Conservation (phyloP, 2,888 invertebrate genomes). For the Mimas tiliae region DNA sequence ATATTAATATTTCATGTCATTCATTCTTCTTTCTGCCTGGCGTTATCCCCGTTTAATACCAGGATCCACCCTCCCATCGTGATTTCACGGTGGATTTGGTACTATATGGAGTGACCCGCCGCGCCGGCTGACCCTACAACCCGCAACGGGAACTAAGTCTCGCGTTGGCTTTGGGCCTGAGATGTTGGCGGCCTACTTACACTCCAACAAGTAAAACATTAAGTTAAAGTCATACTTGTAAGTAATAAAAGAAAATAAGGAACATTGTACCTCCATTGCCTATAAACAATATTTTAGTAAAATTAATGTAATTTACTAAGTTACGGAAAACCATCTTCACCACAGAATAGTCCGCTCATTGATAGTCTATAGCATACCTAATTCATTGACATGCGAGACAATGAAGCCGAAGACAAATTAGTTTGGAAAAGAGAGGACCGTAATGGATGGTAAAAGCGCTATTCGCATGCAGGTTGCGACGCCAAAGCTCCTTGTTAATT, state of each 20-base stretch:
- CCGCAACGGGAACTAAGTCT: too few species aligned
- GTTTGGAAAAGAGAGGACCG: slow-evolving; percentile 44
- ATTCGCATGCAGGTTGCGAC: slow-evolving; percentile 73
- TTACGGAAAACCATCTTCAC: slow-evolving; percentile 7
- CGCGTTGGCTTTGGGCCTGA: too few species aligned
- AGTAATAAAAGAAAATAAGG: too few species aligned
- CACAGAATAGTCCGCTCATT: slow-evolving; percentile 26
- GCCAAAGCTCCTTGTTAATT: slow-evolving; percentile 69
- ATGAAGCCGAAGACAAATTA: slow-evolving; percentile 57
- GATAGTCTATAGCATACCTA: slow-evolving; percentile 27
- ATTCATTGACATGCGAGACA: slow-evolving; percentile 58
- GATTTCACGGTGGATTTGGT: too few species aligned
- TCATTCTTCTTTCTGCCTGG: too few species aligned
- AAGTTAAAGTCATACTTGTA: background rate
- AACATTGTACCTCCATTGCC: background rate
- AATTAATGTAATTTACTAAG: slow-evolving; percentile 18
- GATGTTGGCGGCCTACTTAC: too few species aligned
- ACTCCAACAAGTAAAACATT: too few species aligned
- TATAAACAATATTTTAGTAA: background rate
- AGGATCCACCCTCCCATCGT: too few species aligned
- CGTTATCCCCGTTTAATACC: too few species aligned
- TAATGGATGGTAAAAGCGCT: slow-evolving; percentile 46
- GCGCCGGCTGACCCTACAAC: too few species aligned
- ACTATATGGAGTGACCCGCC: too few species aligned
- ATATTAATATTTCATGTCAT: too few species aligned